These are phyloP conservation scores for Ploceus nigricollis DNA, from an alignment of 2,113 vertebrate genomes.

Conservation along the genomic window DNA sequence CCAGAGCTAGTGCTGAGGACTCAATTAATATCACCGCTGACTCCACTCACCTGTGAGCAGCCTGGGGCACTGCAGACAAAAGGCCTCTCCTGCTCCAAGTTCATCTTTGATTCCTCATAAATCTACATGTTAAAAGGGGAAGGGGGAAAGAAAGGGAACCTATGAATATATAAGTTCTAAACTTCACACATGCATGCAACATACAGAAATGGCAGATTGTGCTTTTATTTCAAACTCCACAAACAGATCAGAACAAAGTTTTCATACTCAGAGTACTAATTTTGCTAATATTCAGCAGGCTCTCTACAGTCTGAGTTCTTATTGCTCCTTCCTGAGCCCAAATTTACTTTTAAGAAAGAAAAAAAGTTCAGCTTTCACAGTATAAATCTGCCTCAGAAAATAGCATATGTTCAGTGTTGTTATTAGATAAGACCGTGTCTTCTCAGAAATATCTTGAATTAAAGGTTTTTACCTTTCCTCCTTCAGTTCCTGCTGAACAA, in stretches of 20 bases:
- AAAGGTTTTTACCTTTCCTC: neutral
- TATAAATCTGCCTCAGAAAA: conserved; percentile 19
- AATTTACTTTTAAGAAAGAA: conserved; percentile 19
- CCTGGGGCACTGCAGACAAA: conserved; percentile 95
- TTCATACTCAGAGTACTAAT: neutral
- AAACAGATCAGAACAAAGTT: neutral
- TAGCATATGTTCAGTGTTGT: neutral
- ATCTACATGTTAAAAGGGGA: conserved; percentile 78
- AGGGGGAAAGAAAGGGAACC: conserved; percentile 63
- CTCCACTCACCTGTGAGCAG: conserved; percentile 95
- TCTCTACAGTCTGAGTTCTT: neutral
- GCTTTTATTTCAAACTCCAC: neutral
- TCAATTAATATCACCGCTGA: conserved; percentile 60
- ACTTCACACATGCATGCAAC: conserved; percentile 43
- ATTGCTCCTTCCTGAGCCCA: neutral
- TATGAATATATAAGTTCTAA: conserved; percentile 63
- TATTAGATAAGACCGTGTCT: conserved; percentile 38
- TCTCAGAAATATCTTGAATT: conserved; percentile 26
- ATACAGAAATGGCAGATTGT: neutral
- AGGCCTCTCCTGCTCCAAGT: conserved; percentile 99
- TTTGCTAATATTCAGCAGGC: neutral
- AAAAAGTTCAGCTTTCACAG: neutral
- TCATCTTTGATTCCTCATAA: conserved; percentile 98
- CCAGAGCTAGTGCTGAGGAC: conserved; percentile 36
- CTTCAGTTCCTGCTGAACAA: conserved; percentile 8